Conservation (phyloP, 2,888 invertebrate species). For the Orthosia gracilis region DNA sequence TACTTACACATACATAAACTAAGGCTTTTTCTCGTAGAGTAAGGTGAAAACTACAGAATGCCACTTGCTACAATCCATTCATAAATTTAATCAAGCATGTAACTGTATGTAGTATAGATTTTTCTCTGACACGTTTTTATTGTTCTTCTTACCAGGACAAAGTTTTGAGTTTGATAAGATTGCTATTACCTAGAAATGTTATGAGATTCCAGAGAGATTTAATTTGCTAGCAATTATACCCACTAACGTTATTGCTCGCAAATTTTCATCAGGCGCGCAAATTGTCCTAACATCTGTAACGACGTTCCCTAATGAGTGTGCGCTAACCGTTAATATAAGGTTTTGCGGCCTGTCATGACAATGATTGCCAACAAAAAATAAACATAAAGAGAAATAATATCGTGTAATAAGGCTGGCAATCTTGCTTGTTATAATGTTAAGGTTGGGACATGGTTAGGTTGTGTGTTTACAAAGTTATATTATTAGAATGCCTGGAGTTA, state of each 20-base stretch:
- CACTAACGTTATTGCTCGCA: slow-evolving; percentile 7
- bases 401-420: slow-evolving; percentile 2
- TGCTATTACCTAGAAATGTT: neutral
- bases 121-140: neutral
- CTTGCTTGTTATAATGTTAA: neutral
- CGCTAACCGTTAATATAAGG: slow-evolving; percentile 29
- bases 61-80: no score
- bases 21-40: no score
- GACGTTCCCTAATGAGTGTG: slow-evolving; percentile 24
- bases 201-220: neutral
- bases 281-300: slow-evolving; percentile 15
- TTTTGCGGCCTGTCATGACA: slow-evolving; percentile 32
- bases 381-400: neutral
- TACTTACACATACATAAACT: no score
- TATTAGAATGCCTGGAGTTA: neutral
- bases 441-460: neutral
- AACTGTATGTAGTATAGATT: neutral
- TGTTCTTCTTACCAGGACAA: neutral
- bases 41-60: no score
- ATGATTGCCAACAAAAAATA: slow-evolving; percentile 31
- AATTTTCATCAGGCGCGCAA: slow-evolving; percentile 11
- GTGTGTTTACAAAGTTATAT: neutral
- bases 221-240: neutral
- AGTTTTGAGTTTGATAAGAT: neutral
- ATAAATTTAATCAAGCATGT: no score